A percentile compares a stretch with the other conserved stretches of the same genome.
Conservation (phyloP, 2,888 invertebrate species). For the Sphinx pinastri region DNA sequence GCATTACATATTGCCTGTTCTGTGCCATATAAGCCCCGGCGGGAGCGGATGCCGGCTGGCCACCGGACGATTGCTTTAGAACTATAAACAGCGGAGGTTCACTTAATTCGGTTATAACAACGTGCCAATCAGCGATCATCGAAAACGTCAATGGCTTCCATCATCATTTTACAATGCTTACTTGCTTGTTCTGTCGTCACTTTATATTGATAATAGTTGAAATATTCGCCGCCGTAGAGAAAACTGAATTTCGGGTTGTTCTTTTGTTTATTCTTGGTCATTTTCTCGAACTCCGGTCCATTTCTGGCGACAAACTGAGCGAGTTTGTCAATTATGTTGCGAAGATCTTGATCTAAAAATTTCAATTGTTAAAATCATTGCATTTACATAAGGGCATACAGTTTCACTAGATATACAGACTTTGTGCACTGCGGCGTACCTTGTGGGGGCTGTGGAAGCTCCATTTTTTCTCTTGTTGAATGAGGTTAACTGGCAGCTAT, state of each 20-base stretch:
- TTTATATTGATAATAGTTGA: slow-evolving; percentile 98
- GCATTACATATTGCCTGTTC: slow-evolving; percentile 84
- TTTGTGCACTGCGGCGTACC: slow-evolving; percentile 64
- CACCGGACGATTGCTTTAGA: slow-evolving; percentile 88
- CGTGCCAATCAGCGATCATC: slow-evolving; percentile 71
- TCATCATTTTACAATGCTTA: slow-evolving; percentile 84
- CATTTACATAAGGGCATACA: slow-evolving; percentile 7
- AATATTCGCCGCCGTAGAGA: slow-evolving; percentile 97
- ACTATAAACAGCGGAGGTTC: slow-evolving; percentile 87
- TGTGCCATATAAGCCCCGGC: slow-evolving; percentile 83
- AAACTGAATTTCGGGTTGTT: slow-evolving; percentile 99
- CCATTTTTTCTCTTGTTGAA: slow-evolving; percentile 63
- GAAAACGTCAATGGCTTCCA: slow-evolving; percentile 62
- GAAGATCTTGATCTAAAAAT: slow-evolving; percentile 92
- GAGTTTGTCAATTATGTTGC: slow-evolving; percentile 98
- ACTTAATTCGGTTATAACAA: slow-evolving; percentile 79
- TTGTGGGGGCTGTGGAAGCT: slow-evolving; percentile 85
- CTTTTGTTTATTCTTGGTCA: slow-evolving; percentile 99
- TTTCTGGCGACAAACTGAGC: slow-evolving; percentile 99
- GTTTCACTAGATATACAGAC: neutral
- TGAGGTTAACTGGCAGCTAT: slow-evolving; percentile 61
- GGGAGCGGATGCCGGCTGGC: slow-evolving; percentile 79
- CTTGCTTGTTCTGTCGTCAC: slow-evolving; percentile 97
- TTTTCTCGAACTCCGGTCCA: slow-evolving; percentile 99
- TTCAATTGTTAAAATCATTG: neutral